Evolutionary conservation across 1,140 invertebrate species (phyloP), one percentile per base, ranked within the genome.

Genomic region (Drosophila oshimai): DNA sequence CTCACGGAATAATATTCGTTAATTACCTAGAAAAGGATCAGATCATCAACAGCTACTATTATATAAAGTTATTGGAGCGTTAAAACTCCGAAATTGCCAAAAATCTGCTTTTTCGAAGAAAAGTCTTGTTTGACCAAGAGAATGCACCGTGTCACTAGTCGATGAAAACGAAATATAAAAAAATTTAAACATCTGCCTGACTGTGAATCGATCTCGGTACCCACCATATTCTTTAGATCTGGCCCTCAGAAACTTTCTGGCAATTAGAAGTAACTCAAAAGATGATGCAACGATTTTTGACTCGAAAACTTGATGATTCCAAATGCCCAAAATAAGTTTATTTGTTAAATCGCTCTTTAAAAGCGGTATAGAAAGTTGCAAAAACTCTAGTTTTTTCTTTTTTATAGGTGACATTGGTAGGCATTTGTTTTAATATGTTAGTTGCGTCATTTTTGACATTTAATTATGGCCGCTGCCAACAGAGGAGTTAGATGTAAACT

Each of bases 401-500:
- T 33, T n/a, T n/a, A n/a, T n/a, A n/a, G n/a, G n/a, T n/a, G n/a
- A n/a, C n/a, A n/a, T n/a, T n/a, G n/a, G n/a, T n/a, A n/a, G n/a
- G n/a, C n/a, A n/a, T n/a, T n/a, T n/a, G n/a, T n/a, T n/a, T n/a
- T n/a, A n/a, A n/a, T n/a, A n/a, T n/a, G n/a, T n/a, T n/a, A n/a
- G 78, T 83, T 81, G 61, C 78, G 62, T 83, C 78, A 83, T 81
- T 83, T 83, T 86, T 86, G 81, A 86, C 80, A 87, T 86, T 86
- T 86, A 86, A 86, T 86, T 86, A 87, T 84, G 74, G 51, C 37
- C 53, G 51, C 22, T 54, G 60, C 70, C 72, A 36, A 50, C 39
- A 28, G 47, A 49, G 45, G 49, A 69, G 46, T 53, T 62, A 76
- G 78, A 80, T 73, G 73, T 70, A 83, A 83, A 76, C 78, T 83